phyloP scores from a whole-genome alignment of 2,113 vertebrate species.

The Nannobrachium achirus region DNA sequence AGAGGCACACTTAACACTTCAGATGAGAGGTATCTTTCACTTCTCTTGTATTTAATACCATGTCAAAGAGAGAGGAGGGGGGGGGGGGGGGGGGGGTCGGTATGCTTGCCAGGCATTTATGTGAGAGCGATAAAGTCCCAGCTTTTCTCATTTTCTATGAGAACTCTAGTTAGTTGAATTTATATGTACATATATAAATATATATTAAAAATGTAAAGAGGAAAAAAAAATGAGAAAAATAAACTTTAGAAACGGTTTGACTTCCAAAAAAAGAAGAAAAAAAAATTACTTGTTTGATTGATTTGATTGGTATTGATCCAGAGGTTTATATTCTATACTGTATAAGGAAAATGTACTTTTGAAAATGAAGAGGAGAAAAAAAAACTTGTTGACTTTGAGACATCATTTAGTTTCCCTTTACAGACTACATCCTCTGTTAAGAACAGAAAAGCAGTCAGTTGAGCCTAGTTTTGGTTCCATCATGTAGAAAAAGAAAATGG shows the following conservation, averaged over 20 bases:
- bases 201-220: conserved; percentile 79
- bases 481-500: too few relatives aligned
- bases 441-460: conserved; percentile 47
- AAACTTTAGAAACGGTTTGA: conserved; percentile 71
- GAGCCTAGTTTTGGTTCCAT: conserved; percentile 41
- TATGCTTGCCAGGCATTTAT: conserved; percentile 66
- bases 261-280: conserved; percentile 51
- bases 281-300: too few relatives aligned
- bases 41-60: conserved; percentile 13
- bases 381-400: conserved; percentile 19
- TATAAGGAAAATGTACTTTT: conserved; percentile 76
- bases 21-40: background rate
- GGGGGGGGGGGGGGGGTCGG: conserved; percentile 27
- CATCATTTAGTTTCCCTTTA: conserved; percentile 29
- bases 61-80: conserved; percentile 30
- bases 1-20: conserved; percentile 3
- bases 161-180: conserved; percentile 77
- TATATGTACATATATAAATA: conserved; percentile 82
- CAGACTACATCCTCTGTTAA: conserved; percentile 40
- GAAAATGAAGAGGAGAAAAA: conserved; percentile 56
- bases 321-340: conserved; percentile 84
- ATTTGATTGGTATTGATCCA: conserved; percentile 76
- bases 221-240: conserved; percentile 59
- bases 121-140: conserved; percentile 69
- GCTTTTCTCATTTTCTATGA: conserved; percentile 82